These are phyloP conservation scores for Hippopotamyrus pictus DNA, from an alignment of 2,797 vertebrate species.

Conservation along the genomic window DNA sequence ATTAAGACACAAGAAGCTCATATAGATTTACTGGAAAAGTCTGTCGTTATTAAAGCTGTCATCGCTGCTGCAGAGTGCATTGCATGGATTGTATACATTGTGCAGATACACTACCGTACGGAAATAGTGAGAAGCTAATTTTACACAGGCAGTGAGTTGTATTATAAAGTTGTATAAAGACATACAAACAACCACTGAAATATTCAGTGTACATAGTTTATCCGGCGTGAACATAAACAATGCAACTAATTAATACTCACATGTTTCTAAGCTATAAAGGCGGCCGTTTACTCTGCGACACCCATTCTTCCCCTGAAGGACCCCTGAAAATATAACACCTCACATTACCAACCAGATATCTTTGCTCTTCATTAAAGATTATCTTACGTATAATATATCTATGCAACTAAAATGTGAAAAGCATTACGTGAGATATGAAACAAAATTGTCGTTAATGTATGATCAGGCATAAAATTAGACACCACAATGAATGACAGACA, in stretches of 20 bases:
- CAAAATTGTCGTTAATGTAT: not conserved
- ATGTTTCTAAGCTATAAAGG: not conserved
- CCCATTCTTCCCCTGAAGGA: not conserved
- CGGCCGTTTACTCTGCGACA: not conserved
- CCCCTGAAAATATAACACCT: not conserved
- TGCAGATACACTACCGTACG: not conserved
- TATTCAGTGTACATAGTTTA: not conserved
- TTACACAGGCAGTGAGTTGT: not conserved
- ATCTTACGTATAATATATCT: not conserved
- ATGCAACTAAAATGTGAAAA: not conserved
- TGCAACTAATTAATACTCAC: not conserved
- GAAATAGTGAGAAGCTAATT: not conserved
- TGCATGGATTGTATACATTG: not conserved
- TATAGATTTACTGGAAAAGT: not conserved
- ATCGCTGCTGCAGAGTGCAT: not conserved
- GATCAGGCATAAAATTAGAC: constrained; percentile 2
- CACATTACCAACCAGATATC: not conserved
- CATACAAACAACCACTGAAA: not conserved
- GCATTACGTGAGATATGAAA: not conserved
- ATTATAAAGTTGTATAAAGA: not conserved
- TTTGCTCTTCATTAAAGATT: not conserved
- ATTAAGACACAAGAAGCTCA: not conserved
- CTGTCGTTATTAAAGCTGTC: not conserved
- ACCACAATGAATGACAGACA: not conserved
- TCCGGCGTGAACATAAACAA: not conserved